phyloP scores from a whole-genome alignment of 2,888 invertebrate species.

The Limenitis camilla region DNA sequence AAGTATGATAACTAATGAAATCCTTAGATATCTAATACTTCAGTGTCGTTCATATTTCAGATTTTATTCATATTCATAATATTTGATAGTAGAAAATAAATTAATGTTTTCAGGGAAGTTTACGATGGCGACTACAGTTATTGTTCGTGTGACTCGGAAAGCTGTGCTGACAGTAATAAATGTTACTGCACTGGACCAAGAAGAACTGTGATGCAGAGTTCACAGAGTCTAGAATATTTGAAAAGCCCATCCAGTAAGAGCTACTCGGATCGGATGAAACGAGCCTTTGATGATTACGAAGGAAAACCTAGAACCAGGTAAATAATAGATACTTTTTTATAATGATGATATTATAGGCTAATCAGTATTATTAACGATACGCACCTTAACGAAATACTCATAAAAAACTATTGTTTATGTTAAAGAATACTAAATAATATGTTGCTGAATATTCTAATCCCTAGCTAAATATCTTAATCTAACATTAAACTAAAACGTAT shows the following conservation, averaged over 20 bases:
- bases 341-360: not conserved
- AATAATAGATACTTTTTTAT: not conserved
- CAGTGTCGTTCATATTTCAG: no score
- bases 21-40: no score
- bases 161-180: slow-evolving; percentile 89
- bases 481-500: no score
- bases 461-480: no score
- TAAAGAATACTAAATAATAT: no score
- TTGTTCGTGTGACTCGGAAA: slow-evolving; percentile 89
- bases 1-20: no score
- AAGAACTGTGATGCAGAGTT: slow-evolving; percentile 46
- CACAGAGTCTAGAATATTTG: slow-evolving; percentile 72
- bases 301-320: slow-evolving; percentile 50
- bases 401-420: no score
- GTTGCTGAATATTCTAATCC: no score
- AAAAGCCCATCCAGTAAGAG: slow-evolving; percentile 63
- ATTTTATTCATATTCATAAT: not conserved
- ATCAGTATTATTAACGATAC: no score
- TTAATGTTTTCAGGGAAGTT: slow-evolving; percentile 41
- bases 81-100: not conserved
- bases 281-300: slow-evolving; percentile 62
- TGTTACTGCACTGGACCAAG: slow-evolving; percentile 81
- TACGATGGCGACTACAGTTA: slow-evolving; percentile 67
- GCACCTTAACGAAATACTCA: no score
- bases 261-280: slow-evolving; percentile 55